Evolutionary conservation across 2,113 vertebrate species (phyloP).

Genomic region (Melozone crissalis): DNA sequence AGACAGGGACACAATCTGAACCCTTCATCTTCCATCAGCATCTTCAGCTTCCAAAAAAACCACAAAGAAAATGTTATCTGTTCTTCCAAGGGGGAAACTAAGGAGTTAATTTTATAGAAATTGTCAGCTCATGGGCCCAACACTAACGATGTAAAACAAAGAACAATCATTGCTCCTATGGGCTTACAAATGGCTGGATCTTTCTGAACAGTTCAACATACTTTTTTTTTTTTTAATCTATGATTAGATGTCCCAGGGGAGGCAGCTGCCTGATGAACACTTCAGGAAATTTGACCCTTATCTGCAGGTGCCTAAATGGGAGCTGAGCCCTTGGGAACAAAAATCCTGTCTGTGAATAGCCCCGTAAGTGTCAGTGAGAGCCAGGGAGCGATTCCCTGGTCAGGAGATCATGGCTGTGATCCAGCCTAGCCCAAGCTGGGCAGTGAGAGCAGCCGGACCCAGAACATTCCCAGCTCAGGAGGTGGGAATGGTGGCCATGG

Average conservation of each 20-base stretch:
- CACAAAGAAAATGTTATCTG: neutral
- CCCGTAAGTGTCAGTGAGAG: neutral
- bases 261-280: slow-evolving; percentile 45
- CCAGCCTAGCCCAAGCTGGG: neutral
- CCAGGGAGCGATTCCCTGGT: neutral
- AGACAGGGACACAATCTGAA: neutral
- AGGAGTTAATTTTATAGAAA: neutral
- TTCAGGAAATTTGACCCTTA: slow-evolving; percentile 63
- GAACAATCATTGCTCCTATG: neutral
- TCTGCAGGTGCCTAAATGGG: slow-evolving; percentile 51
- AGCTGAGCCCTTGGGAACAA: slow-evolving; percentile 6
- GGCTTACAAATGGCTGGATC: neutral
- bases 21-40: neutral
- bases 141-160: neutral
- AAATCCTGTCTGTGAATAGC: neutral
- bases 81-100: neutral
- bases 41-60: neutral
- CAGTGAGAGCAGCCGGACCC: neutral
- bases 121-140: neutral
- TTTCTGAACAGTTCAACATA: neutral
- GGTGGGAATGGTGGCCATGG: neutral
- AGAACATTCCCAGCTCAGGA: neutral
- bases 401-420: neutral
- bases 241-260: neutral
- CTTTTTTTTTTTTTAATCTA: neutral